Conservation (phyloP, 2,888 invertebrate species). For the Tenthredo livida region DNA sequence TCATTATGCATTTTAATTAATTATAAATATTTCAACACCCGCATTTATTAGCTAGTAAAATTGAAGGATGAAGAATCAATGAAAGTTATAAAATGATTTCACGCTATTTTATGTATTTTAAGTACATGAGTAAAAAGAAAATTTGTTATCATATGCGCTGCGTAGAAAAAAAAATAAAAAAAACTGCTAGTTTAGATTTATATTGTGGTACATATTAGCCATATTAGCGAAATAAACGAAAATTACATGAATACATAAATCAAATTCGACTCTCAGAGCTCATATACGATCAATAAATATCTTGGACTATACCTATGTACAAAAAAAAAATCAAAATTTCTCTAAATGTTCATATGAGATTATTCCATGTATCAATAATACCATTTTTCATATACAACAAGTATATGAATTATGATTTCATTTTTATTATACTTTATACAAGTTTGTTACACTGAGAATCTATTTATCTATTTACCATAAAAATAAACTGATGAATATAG, state of each 20-base stretch:
- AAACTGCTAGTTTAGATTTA: conserved; percentile 46
- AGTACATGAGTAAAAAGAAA: neutral
- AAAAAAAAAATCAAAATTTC: neutral
- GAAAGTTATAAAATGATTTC: conserved; percentile 24
- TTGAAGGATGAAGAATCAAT: neutral
- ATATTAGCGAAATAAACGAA: conserved; percentile 39
- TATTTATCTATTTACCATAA: neutral
- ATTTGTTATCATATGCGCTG: conserved; percentile 3
- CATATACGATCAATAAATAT: neutral
- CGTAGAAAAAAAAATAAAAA: conserved; percentile 52
- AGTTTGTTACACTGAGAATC: neutral
- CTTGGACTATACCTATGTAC: neutral
- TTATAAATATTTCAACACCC: conserved; percentile 29
- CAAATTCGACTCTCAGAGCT: neutral
- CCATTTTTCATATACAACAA: neutral
- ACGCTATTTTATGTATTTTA: neutral
- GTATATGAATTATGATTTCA: neutral
- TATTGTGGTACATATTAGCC: conserved; percentile 23
- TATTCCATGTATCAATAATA: neutral
- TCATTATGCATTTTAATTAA: conserved; percentile 14
- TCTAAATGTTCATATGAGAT: neutral
- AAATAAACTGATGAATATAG: neutral
- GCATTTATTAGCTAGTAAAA: conserved; percentile 39
- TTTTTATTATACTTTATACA: neutral
- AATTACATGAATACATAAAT: conserved; percentile 28